A percentile compares a stretch with the other conserved stretches of the same genome.
Conservation (phyloP, 2,113 vertebrate species). For the Arizona elegans region DNA sequence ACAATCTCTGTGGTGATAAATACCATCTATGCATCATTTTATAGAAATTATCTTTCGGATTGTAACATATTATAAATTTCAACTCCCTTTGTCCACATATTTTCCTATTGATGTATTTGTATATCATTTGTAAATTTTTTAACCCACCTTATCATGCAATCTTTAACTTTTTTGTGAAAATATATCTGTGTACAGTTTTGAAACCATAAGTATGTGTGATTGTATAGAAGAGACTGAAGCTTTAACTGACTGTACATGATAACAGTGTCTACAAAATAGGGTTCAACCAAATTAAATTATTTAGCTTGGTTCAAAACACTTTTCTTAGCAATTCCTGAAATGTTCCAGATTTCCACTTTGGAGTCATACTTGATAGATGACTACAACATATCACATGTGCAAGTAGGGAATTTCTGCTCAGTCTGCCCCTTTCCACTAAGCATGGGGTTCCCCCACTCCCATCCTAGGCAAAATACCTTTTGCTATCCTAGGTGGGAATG, state of each 20-base stretch:
- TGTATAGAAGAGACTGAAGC: not conserved
- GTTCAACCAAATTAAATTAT: not conserved
- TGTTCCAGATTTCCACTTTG: not conserved
- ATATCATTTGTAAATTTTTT: no score
- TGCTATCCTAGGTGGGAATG: not conserved
- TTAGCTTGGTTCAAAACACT: not conserved
- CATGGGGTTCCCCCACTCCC: not conserved
- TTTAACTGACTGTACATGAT: not conserved
- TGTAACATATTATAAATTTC: no score
- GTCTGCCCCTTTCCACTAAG: not conserved
- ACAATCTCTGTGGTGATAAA: no score
- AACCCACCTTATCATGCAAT: no score
- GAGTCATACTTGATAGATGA: not conserved
- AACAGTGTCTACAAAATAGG: not conserved
- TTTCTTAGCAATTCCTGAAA: not conserved
- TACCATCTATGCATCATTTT: no score
- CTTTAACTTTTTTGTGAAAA: not conserved
- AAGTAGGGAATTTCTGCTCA: not conserved
- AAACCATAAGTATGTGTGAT: not conserved
- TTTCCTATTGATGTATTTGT: no score
- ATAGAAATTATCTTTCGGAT: no score
- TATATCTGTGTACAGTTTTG: not conserved
- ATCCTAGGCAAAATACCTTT: not conserved
- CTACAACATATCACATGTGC: not conserved
- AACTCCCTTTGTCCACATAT: no score